These are phyloP conservation scores for Mormyrops attenuatus DNA, from an alignment of 2,797 vertebrate species.

Conservation along the genomic window DNA sequence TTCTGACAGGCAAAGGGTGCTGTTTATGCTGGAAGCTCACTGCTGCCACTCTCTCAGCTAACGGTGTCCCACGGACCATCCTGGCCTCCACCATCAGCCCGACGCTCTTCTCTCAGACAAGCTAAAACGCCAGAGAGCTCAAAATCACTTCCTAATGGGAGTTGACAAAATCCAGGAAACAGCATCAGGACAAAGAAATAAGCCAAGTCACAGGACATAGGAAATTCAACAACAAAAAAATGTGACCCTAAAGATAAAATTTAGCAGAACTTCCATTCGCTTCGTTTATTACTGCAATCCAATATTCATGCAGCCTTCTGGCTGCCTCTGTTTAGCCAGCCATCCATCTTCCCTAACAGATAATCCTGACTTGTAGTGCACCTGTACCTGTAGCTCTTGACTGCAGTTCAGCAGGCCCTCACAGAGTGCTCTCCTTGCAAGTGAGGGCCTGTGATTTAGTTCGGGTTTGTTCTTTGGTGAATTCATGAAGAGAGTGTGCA, in stretches of 20 bases:
- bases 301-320: background rate
- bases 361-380: background rate
- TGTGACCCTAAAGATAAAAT: background rate
- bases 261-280: background rate
- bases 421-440: background rate
- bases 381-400: background rate
- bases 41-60: background rate
- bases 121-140: background rate
- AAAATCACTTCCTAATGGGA: background rate
- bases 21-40: slow-evolving; percentile 11
- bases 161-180: background rate
- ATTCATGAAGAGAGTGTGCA: slow-evolving; percentile 20
- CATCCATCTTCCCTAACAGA: background rate
- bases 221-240: background rate
- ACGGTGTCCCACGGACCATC: background rate
- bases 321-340: background rate
- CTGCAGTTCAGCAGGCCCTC: background rate
- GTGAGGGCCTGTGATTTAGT: background rate
- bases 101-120: background rate
- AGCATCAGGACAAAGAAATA: background rate
- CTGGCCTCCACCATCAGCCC: background rate
- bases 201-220: background rate
- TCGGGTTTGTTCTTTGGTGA: background rate
- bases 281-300: background rate
- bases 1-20: slow-evolving; percentile 25